Conservation (phyloP, 2,888 invertebrate genomes). For the Matsumyia berberina region DNA sequence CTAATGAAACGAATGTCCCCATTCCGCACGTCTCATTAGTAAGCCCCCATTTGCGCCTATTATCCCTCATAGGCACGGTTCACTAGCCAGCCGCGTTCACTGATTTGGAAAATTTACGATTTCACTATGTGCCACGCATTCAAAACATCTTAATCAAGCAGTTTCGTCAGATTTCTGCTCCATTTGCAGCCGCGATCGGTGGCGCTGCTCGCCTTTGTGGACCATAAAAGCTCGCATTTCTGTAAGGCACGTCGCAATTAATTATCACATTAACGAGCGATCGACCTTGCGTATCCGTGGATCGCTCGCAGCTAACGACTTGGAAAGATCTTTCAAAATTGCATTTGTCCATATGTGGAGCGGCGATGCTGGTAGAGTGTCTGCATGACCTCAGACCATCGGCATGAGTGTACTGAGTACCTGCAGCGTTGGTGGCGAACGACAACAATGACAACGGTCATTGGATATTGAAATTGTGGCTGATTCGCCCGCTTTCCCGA, state of each 20-base stretch:
- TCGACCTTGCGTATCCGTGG: slow-evolving; percentile 49
- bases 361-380: neutral
- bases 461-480: slow-evolving; percentile 37
- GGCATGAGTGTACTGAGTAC: slow-evolving; percentile 15
- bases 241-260: slow-evolving; percentile 71
- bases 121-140: slow-evolving; percentile 32
- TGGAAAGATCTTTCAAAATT: slow-evolving; percentile 47
- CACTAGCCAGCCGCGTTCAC: slow-evolving; percentile 25
- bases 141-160: slow-evolving; percentile 69
- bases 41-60: slow-evolving; percentile 8
- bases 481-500: slow-evolving; percentile 52
- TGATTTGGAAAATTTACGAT: slow-evolving; percentile 51
- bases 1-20: slow-evolving; percentile 21
- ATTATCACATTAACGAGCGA: slow-evolving; percentile 64
- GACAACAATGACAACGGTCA: slow-evolving; percentile 44
- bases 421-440: slow-evolving; percentile 20
- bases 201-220: slow-evolving; percentile 22
- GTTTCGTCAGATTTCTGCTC: slow-evolving; percentile 60
- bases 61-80: slow-evolving; percentile 24
- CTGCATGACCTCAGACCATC: slow-evolving; percentile 54
- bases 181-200: slow-evolving; percentile 46
- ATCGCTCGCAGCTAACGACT: slow-evolving; percentile 36
- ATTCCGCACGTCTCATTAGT: slow-evolving; percentile 37
- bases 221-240: slow-evolving; percentile 72
- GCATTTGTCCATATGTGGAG: slow-evolving; percentile 45